Conservation (phyloP, 2,113 vertebrate species). For the Felis catus region DNA sequence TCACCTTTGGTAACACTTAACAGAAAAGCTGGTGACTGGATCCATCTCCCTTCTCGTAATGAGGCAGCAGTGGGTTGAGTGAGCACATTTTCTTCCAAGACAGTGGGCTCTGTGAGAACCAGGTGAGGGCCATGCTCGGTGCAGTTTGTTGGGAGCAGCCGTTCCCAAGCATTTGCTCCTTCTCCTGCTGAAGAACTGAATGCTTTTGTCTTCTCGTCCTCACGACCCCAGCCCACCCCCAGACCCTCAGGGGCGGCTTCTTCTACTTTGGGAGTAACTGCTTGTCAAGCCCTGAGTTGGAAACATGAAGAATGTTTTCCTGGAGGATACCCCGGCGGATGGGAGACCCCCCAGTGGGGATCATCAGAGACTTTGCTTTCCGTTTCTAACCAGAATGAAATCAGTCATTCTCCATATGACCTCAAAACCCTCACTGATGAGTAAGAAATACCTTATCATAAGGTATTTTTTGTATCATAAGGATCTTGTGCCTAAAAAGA, state of each 20-base stretch:
- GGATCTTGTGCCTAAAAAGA: neutral
- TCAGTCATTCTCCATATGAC: neutral
- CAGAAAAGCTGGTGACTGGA: neutral
- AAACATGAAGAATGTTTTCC: neutral
- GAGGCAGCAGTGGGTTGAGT: constrained; percentile 51
- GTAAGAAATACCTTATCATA: neutral
- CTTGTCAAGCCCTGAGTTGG: neutral
- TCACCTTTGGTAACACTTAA: neutral
- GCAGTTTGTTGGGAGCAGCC: neutral
- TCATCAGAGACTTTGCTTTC: neutral
- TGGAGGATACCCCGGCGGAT: neutral
- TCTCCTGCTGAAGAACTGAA: neutral
- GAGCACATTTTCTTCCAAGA: constrained; percentile 61
- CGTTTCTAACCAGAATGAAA: neutral
- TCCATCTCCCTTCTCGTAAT: constrained; percentile 48
- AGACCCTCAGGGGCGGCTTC: rapidly evolving
- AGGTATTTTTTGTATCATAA: neutral
- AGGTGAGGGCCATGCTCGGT: constrained; percentile 26
- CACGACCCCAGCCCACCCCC: too few species aligned
- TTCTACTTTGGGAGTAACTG: neutral
- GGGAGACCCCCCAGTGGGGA: neutral
- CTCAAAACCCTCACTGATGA: neutral
- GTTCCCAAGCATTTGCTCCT: neutral
- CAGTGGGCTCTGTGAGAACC: constrained; percentile 50
- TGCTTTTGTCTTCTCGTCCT: neutral